These are phyloP conservation scores for Drosophila mimica DNA, from an alignment of 2,888 invertebrate species.

Conservation along the genomic window DNA sequence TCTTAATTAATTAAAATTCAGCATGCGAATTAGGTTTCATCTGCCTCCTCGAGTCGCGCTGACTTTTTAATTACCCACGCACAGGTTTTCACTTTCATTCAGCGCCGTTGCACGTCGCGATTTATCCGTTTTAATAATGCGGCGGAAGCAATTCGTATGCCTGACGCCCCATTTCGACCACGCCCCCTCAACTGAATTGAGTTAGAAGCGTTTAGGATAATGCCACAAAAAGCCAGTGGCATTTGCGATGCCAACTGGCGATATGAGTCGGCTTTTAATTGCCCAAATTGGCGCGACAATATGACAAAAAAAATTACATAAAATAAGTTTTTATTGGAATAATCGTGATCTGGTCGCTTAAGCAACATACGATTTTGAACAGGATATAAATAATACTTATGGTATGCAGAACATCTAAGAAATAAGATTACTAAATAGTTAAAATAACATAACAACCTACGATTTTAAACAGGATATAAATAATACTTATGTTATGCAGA, in stretches of 20 bases:
- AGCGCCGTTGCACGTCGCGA: constrained; percentile 78
- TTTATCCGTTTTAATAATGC: constrained; percentile 79
- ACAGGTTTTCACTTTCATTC: constrained; percentile 79
- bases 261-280: constrained; percentile 50
- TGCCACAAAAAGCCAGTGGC: constrained; percentile 51
- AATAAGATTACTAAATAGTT: neutral
- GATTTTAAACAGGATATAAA: neutral
- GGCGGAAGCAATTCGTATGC: constrained; percentile 5
- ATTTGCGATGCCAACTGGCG: constrained; percentile 35
- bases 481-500: neutral
- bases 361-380: neutral
- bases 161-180: constrained; percentile 1
- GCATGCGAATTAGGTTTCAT: constrained; percentile 77
- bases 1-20: constrained; percentile 81
- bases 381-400: neutral
- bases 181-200: constrained; percentile 62
- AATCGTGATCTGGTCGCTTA: neutral
- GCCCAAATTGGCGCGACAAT: constrained; percentile 47
- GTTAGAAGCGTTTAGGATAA: constrained; percentile 67
- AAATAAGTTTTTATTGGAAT: neutral
- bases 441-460: constrained; percentile 1
- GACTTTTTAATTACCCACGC: constrained; percentile 79
- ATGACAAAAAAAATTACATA: constrained; percentile 17
- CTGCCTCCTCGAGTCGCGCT: constrained; percentile 31
- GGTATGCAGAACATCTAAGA: neutral